A percentile compares a stretch with the other conserved stretches of the same genome.
Evolutionary conservation across 2,797 vertebrate species (phyloP).

Genomic region (Paguma larvata): DNA sequence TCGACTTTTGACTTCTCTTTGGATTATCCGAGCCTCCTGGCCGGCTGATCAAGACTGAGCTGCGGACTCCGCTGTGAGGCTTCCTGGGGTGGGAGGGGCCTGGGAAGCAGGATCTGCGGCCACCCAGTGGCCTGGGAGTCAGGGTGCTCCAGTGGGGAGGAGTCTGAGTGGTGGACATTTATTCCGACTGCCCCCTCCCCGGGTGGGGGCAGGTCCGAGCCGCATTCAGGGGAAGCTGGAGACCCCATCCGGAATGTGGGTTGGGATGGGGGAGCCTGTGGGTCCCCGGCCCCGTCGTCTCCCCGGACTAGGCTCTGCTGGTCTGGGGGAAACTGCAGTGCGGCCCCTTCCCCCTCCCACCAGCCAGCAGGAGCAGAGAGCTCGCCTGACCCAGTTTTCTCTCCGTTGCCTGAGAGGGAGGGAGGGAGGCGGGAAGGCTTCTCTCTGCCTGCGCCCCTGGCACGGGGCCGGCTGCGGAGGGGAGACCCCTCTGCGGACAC

Average conservation of each 20-base stretch:
- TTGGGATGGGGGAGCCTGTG: neutral
- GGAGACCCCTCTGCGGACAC: neutral
- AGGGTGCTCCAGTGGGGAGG: accelerated
- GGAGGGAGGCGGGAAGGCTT: slow-evolving; percentile 70
- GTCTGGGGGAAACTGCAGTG: slow-evolving; percentile 77
- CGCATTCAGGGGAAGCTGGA: accelerated
- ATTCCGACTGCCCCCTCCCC: neutral
- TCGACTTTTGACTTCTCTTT: slow-evolving; percentile 72
- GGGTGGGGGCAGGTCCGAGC: neutral
- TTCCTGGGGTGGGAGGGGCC: neutral
- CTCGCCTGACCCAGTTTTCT: slow-evolving; percentile 85
- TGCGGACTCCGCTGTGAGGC: neutral
- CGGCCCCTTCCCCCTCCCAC: slow-evolving; percentile 73
- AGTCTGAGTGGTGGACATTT: neutral
- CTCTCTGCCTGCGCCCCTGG: slow-evolving; percentile 72
- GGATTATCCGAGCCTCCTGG: slow-evolving; percentile 54
- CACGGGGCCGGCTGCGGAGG: slow-evolving; percentile 45
- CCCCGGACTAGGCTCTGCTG: neutral
- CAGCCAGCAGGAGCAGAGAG: slow-evolving; percentile 77
- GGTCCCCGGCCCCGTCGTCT: neutral
- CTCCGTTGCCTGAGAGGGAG: slow-evolving; percentile 73
- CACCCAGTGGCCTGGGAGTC: neutral
- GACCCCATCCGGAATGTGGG: neutral
- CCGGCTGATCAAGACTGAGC: neutral
- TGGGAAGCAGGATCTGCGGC: neutral